Conservation (phyloP, 1,140 invertebrate genomes). For the Drosophila insularis region DNA sequence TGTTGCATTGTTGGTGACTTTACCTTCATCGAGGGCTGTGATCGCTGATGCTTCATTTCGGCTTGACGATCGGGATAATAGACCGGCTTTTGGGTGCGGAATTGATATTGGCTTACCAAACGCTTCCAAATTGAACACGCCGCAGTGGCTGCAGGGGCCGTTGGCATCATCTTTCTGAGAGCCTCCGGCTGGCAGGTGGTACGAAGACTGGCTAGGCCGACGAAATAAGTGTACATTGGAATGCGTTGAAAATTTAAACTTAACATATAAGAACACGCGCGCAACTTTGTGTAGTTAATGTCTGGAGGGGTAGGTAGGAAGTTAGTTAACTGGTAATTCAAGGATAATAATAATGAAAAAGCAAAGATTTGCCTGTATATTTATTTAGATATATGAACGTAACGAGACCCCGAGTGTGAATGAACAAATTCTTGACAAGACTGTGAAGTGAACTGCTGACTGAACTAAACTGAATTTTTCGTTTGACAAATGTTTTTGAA, state of each 20-base stretch:
- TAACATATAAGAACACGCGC: slow-evolving; percentile 39
- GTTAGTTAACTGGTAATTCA: neutral
- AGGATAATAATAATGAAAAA: neutral
- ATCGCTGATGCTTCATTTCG: slow-evolving; percentile 2
- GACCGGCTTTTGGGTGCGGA: slow-evolving; percentile 42
- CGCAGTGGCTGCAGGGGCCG: neutral
- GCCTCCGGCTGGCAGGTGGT: neutral
- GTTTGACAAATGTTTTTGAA: neutral
- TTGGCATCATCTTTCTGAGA: neutral
- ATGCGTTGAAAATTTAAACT: slow-evolving; percentile 45
- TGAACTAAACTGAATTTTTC: too few species aligned
- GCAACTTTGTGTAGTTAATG: slow-evolving; percentile 7
- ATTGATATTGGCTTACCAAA: slow-evolving; percentile 66
- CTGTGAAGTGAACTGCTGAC: slow-evolving; percentile 2
- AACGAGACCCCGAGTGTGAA: slow-evolving; percentile 5
- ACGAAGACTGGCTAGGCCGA: neutral
- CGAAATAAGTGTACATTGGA: slow-evolving; percentile 6
- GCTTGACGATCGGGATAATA: slow-evolving; percentile 69
- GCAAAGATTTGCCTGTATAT: neutral
- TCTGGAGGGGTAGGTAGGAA: neutral
- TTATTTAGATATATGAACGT: neutral
- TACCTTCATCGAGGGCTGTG: slow-evolving; percentile 23
- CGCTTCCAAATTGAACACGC: slow-evolving; percentile 27
- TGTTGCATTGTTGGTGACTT: slow-evolving; percentile 22
- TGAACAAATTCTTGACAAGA: slow-evolving; percentile 18